Evolutionary conservation across 2,797 vertebrate genomes (phyloP).

Genomic region (Knipowitschia caucasica): DNA sequence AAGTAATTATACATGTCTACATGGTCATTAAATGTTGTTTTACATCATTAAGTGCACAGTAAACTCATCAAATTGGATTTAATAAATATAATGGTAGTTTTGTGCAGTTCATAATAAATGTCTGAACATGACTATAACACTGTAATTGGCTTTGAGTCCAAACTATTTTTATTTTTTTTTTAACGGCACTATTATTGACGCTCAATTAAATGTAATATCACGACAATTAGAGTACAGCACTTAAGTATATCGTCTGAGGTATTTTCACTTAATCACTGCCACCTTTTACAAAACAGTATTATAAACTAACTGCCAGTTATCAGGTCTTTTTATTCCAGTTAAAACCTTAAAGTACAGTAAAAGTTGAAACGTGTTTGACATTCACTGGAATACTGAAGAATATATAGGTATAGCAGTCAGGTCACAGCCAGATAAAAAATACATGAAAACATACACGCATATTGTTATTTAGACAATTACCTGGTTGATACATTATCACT

Average conservation of each 20-base stretch:
- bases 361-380: too few relatives aligned
- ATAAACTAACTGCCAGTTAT: too few relatives aligned
- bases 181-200: conserved; percentile 26
- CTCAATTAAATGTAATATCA: conserved; percentile 31
- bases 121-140: background rate
- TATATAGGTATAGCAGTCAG: too few relatives aligned
- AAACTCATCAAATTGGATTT: background rate
- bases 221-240: conserved; percentile 48
- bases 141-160: background rate
- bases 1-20: too few relatives aligned
- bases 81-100: background rate
- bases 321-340: too few relatives aligned
- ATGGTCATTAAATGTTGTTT: background rate
- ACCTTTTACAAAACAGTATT: conserved; percentile 48
- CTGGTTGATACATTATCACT: too few relatives aligned
- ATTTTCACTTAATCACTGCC: conserved; percentile 55
- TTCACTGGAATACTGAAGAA: too few relatives aligned
- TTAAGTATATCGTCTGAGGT: conserved; percentile 36
- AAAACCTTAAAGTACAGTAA: too few relatives aligned
- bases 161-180: conserved; percentile 3
- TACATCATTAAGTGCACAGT: background rate
- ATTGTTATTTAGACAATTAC: too few relatives aligned
- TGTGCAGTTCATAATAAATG: background rate
- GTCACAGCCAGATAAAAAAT: too few relatives aligned
- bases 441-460: too few relatives aligned